Evolutionary conservation across 2,113 vertebrate species (phyloP), one percentile per base, ranked within the genome.

Genomic region (Mungos mungo): DNA sequence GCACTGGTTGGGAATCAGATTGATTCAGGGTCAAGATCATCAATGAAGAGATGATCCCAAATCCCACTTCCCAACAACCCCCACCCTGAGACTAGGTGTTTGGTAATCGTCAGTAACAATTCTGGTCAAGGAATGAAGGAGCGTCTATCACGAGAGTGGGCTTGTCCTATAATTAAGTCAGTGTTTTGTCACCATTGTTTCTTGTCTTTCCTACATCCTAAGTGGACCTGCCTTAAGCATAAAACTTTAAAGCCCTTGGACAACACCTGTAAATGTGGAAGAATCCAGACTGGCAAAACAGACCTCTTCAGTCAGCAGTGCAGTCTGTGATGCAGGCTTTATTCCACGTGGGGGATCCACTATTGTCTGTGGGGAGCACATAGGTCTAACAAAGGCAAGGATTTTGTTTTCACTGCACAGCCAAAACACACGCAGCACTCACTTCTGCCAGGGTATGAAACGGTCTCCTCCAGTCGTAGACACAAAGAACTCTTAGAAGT

Each of bases 301-400:
- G 92, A 74, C 29, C 52, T 71, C 47, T 92, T 80, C 33, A 18
- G 68, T 92, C 35, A 90, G 33, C 90, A 69, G n/a, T 52, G 4
- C 76, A 45, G 88, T 33, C 85, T 68, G 29, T n/a, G 65, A 76
- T 7, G 2, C 68, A 54, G 19, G 41, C 57, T 23, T 93, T 47
- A 72, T 63, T 82, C 71, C 74, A 45, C 38, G 29, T 12, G 21
- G 35, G 33, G 81, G 84, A 86, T 31, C 21, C 25, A 82, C 84
- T 88, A 4, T 35, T 93, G 92, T 92, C 92, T 4, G 1, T 45
- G 29, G 41, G 31, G 47, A 16, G 31, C 50, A n/a, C 60, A 63
- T 9, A 31, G 52, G 60, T 71, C 86, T 82, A 35, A 87, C 47
- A 92, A 96, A 97, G 72, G 88, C 92, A 91, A 91, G n/a, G 15